Evolutionary conservation across 2,113 vertebrate genomes (phyloP).

Genomic region (Psittacula cyanocephala): DNA sequence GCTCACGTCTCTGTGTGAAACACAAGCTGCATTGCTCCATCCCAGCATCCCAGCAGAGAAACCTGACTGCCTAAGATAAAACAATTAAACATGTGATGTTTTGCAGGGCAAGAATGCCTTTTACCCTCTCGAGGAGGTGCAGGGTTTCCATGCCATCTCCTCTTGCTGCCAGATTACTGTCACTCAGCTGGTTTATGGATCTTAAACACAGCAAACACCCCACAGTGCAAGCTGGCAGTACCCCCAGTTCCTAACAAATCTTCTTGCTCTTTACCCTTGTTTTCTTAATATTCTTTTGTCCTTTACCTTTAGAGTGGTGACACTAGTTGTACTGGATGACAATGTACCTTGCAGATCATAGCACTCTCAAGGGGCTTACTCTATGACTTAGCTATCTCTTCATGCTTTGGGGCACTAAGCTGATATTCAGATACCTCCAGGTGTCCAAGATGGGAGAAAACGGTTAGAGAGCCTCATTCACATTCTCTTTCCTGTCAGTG

Average conservation of each 20-base stretch:
- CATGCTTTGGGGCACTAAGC: rapidly evolving
- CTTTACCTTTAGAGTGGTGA: background rate
- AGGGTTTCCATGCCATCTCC: background rate
- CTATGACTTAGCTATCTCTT: background rate
- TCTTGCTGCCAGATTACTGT: background rate
- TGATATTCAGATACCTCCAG: background rate
- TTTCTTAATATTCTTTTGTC: background rate
- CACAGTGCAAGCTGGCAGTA: background rate
- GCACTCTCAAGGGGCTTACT: background rate
- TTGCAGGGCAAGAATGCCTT: background rate
- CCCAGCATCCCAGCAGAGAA: background rate
- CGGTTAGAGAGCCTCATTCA: background rate
- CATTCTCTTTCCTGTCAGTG: background rate
- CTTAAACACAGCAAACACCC: background rate
- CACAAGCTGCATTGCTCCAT: background rate
- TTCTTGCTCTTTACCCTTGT: background rate
- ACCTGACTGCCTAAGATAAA: background rate
- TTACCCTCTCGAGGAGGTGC: background rate
- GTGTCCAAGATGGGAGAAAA: background rate
- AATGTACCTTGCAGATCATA: background rate
- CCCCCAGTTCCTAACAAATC: background rate
- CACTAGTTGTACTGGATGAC: rapidly evolving
- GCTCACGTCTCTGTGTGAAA: background rate
- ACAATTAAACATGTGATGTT: rapidly evolving
- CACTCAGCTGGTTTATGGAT: background rate